Evolutionary conservation across 2,797 vertebrate genomes (phyloP).

Genomic region (Artibeus lituratus): DNA sequence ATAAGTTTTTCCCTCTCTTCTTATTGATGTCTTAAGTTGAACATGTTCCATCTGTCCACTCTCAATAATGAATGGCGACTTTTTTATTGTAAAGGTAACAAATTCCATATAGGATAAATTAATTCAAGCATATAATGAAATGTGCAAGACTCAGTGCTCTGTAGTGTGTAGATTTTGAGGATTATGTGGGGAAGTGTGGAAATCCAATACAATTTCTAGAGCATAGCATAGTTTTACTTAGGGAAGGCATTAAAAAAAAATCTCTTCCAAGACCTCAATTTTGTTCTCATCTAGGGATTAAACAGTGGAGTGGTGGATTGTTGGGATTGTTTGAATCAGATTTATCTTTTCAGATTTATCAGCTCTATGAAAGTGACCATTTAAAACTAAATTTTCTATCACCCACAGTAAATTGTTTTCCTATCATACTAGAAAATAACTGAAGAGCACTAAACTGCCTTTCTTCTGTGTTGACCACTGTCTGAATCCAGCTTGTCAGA

Average conservation of each 20-base stretch:
- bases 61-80: slow-evolving; percentile 83
- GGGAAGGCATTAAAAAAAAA: slow-evolving; percentile 47
- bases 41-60: slow-evolving; percentile 86
- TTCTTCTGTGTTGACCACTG: not conserved
- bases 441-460: not conserved
- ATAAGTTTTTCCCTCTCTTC: slow-evolving; percentile 76
- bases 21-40: slow-evolving; percentile 86
- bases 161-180: slow-evolving; percentile 52
- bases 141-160: slow-evolving; percentile 60
- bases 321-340: slow-evolving; percentile 31
- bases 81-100: slow-evolving; percentile 85
- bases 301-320: not conserved
- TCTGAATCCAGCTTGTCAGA: slow-evolving; percentile 12
- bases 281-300: slow-evolving; percentile 14
- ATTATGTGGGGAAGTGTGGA: slow-evolving; percentile 65
- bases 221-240: slow-evolving; percentile 57
- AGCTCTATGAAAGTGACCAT: slow-evolving; percentile 8
- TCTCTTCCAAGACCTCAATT: slow-evolving; percentile 4
- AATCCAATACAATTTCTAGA: slow-evolving; percentile 76
- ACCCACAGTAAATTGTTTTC: not conserved
- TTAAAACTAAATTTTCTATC: slow-evolving; percentile 37
- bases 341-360: slow-evolving; percentile 34
- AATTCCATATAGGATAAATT: slow-evolving; percentile 85
- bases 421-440: not conserved
- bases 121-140: slow-evolving; percentile 86